phyloP scores from a whole-genome alignment of 2,113 vertebrate species.

The Garra rufa region DNA sequence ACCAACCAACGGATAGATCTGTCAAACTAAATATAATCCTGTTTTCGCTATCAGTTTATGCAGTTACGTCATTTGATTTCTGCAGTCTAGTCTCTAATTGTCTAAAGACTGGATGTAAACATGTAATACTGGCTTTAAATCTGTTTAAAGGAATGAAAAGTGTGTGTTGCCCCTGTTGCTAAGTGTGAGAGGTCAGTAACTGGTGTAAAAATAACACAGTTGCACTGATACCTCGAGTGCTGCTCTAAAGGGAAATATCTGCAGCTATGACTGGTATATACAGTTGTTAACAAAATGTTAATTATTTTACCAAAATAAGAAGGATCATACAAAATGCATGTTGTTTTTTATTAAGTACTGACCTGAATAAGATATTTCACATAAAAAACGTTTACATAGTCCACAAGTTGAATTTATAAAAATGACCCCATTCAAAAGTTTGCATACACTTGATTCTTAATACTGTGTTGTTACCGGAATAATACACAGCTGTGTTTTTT shows the following conservation, averaged over 20 bases:
- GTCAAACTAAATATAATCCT: background rate
- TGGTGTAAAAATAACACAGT: slow-evolving; percentile 35
- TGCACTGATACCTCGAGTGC: slow-evolving; percentile 4
- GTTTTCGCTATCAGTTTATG: background rate
- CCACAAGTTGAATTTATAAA: too few species aligned
- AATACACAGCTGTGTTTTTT: too few species aligned
- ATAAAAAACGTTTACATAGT: too few species aligned
- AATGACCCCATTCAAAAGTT: too few species aligned
- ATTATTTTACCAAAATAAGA: too few species aligned
- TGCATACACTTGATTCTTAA: too few species aligned
- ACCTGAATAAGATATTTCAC: too few species aligned
- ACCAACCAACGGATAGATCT: background rate
- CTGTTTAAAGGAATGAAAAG: slow-evolving; percentile 15
- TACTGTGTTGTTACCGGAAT: too few species aligned
- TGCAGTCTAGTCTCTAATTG: background rate
- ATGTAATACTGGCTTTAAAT: background rate
- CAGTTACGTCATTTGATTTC: background rate
- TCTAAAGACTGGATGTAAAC: background rate
- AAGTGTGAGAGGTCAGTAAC: background rate
- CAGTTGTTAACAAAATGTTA: too few species aligned
- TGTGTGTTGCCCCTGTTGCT: background rate
- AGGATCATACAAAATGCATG: too few species aligned
- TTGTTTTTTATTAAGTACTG: too few species aligned
- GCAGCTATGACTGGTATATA: background rate
- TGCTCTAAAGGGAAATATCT: slow-evolving; percentile 4